These are phyloP conservation scores for Silurus lanzhouensis DNA, from an alignment of 2,797 vertebrate species.

Conservation along the genomic window DNA sequence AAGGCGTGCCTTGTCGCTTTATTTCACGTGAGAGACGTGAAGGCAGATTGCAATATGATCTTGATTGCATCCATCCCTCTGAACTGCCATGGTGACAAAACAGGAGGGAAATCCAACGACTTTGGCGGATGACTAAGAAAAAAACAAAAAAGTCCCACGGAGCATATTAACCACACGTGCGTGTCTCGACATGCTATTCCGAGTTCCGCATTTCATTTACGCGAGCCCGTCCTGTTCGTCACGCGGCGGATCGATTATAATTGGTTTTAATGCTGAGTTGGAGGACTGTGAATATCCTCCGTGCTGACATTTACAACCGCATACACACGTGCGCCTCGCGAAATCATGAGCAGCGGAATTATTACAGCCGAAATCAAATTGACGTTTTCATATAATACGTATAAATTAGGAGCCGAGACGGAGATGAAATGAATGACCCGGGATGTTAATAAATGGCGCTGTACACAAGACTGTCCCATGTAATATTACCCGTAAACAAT, in stretches of 20 bases:
- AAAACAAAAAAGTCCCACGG: no score
- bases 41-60: background rate
- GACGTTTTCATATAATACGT: constrained; percentile 44
- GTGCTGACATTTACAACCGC: constrained; percentile 63
- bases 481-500: background rate
- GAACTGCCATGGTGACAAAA: background rate
- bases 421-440: background rate
- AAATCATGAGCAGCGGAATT: constrained; percentile 60
- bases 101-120: background rate
- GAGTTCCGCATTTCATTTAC: constrained; percentile 61
- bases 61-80: constrained; percentile 42
- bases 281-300: constrained; percentile 68
- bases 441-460: background rate
- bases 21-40: constrained; percentile 42
- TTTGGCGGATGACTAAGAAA: background rate
- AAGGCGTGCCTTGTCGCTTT: constrained; percentile 30
- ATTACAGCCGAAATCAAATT: constrained; percentile 68
- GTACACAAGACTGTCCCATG: background rate
- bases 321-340: constrained; percentile 58
- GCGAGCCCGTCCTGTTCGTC: constrained; percentile 56
- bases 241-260: constrained; percentile 69
- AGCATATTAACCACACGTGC: constrained; percentile 13
- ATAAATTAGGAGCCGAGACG: background rate
- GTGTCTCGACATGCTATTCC: constrained; percentile 8
- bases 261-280: constrained; percentile 69